Evolutionary conservation across 2,113 vertebrate species (phyloP), one percentile per base, ranked within the genome.

Genomic region (Vidua macroura): DNA sequence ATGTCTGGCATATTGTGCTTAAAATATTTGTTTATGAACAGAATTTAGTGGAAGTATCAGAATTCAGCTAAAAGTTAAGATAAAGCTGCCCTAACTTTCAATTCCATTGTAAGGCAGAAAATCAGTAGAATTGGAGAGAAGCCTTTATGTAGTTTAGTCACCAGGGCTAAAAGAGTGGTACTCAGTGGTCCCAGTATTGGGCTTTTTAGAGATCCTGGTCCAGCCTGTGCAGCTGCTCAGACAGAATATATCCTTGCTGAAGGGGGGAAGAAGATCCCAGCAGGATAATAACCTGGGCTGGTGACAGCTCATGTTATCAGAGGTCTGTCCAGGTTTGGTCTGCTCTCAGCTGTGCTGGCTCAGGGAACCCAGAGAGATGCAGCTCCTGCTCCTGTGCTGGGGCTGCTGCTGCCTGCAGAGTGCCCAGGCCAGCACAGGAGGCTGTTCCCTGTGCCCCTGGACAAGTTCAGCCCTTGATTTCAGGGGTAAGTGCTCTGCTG

Each of bases 261-360:
- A 67, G 22, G 27, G 22, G 24, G 12, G 55, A 8, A 5, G 72
- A 35, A 8, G 14, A 35, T 48, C 11, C 49, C 33, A 35, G 27
- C 56, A 49, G 52, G 43, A 52, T 17, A 31, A 62, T 5, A 31
- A 13, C 33, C 30, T 3, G 24, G 24, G 51, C 37, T 83, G 62
- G 30, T 24, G 39, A 13, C 63, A 73, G 35, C 44, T 53, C 5
- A 2, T 0, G 0, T 2, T n/a, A 1, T 6, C 3, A 13, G 41
- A 15, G n/a, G 3, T 16, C 18, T 33, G 27, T 33, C 31, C 20
- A 6, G n/a, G 27, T 16, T 7, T 7, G 13, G 4, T 24, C 13
- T 64, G 62, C 27, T 27, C 22, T 30, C 17, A 12, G 21, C 59
- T 60, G 23, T 13, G 33, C 49, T 11, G 4, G 9, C 14, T 15